Conservation (phyloP, 2,888 invertebrate species). For the Eumacrocentrus americanus region DNA sequence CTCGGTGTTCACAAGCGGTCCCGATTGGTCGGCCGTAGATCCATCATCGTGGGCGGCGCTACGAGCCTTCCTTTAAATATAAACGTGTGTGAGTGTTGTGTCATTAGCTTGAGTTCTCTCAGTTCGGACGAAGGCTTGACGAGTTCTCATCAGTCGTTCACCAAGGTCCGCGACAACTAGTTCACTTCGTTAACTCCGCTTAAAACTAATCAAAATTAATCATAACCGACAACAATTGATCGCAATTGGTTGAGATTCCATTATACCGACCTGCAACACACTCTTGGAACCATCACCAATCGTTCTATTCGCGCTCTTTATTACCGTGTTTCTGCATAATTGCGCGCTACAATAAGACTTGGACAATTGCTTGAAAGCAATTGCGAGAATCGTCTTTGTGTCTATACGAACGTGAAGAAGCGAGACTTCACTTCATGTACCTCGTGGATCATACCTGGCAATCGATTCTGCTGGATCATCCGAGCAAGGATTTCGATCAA, state of each 20-base stretch:
- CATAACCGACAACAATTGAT: conserved; percentile 60
- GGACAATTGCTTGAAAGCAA: background rate
- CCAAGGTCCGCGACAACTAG: conserved; percentile 51
- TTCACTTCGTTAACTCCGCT: conserved; percentile 57
- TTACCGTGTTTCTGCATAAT: conserved; percentile 37
- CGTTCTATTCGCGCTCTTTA: conserved; percentile 10
- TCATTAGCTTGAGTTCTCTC: conserved; percentile 55
- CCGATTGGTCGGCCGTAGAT: conserved; percentile 50
- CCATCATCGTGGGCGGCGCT: conserved; percentile 50
- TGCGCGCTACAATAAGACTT: conserved; percentile 21
- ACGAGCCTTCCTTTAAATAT: conserved; percentile 55
- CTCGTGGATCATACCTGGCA: conserved; percentile 27
- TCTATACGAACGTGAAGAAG: background rate
- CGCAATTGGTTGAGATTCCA: conserved; percentile 59
- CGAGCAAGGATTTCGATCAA: conserved; percentile 8
- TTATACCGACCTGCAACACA: conserved; percentile 39
- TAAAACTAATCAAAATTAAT: conserved; percentile 60
- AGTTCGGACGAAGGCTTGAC: conserved; percentile 43
- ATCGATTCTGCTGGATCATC: conserved; percentile 21
- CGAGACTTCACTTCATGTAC: conserved; percentile 12
- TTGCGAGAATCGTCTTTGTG: background rate
- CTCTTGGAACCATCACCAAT: conserved; percentile 17
- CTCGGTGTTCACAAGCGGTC: conserved; percentile 33
- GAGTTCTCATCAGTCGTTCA: conserved; percentile 44
- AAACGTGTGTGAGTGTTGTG: conserved; percentile 57